Evolutionary conservation across 2,113 vertebrate genomes (phyloP).

Genomic region (Chlamydotis undulata): DNA sequence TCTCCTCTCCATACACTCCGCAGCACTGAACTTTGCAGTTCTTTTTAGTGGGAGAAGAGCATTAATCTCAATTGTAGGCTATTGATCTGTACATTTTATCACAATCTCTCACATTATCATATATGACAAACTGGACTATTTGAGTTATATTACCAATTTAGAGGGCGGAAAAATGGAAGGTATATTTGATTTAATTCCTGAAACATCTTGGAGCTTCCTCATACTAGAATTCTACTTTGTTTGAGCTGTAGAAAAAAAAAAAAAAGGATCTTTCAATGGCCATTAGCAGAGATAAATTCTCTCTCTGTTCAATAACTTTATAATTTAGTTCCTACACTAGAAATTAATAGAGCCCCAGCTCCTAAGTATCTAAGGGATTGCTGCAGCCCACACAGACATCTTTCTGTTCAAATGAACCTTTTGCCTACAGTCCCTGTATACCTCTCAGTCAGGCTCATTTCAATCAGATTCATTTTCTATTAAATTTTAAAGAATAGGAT

Average conservation of each 20-base stretch:
- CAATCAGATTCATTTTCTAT: constrained; percentile 66
- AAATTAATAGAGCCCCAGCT: constrained; percentile 64
- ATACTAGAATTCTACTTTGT: background rate
- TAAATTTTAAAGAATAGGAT: constrained; percentile 58
- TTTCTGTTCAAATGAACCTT: constrained; percentile 54
- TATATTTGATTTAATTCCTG: constrained; percentile 18
- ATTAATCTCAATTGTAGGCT: background rate
- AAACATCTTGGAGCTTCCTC: background rate
- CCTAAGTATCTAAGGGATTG: constrained; percentile 35
- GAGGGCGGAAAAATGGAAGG: background rate
- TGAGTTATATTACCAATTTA: background rate
- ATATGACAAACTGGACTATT: background rate
- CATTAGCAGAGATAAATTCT: constrained; percentile 53
- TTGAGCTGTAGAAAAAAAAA: background rate
- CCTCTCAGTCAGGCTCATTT: constrained; percentile 51
- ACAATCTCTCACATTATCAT: background rate
- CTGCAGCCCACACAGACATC: constrained; percentile 6
- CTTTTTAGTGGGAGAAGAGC: background rate
- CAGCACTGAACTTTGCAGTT: background rate
- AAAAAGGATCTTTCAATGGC: constrained; percentile 38
- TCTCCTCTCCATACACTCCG: fast-evolving
- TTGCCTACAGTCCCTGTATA: constrained; percentile 40
- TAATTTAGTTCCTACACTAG: constrained; percentile 65
- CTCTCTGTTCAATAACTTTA: constrained; percentile 62
- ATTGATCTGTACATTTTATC: background rate